phyloP scores from a whole-genome alignment of 2,888 invertebrate species.

The Harpalus rufipes region DNA sequence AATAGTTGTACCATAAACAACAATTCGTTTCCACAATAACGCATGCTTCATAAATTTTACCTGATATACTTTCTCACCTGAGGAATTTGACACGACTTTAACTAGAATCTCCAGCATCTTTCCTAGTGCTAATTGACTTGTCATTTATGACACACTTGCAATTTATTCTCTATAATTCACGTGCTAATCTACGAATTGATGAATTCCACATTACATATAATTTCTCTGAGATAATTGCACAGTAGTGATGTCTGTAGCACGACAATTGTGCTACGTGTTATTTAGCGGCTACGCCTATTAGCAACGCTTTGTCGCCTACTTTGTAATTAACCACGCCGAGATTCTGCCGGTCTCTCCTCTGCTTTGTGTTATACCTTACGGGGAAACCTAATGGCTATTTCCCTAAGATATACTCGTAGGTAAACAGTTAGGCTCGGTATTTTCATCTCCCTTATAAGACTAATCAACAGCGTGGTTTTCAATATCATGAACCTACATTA shows the following conservation, averaged over 20 bases:
- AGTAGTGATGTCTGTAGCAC: constrained; percentile 14
- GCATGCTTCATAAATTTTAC: neutral
- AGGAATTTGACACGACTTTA: neutral
- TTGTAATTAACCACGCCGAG: constrained; percentile 22
- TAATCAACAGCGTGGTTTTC: no score
- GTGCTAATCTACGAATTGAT: constrained; percentile 6
- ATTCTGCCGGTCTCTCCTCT: neutral
- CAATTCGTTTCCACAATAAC: no score
- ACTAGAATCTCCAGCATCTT: neutral
- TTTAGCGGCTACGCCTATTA: constrained; percentile 48
- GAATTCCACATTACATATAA: constrained; percentile 45
- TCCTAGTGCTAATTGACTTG: neutral
- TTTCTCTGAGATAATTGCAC: constrained; percentile 25
- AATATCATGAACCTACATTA: no score
- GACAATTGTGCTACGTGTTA: constrained; percentile 38
- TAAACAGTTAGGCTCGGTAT: neutral
- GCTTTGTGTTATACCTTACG: neutral
- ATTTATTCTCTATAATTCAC: neutral
- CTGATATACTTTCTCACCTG: neutral
- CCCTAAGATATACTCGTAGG: neutral
- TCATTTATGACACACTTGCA: constrained; percentile 9
- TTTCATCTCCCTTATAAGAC: no score
- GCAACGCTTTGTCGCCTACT: constrained; percentile 48
- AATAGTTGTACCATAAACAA: no score
- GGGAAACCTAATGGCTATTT: neutral